These are phyloP conservation scores for Maniola hyperantus DNA, from an alignment of 2,888 invertebrate species.

Conservation along the genomic window DNA sequence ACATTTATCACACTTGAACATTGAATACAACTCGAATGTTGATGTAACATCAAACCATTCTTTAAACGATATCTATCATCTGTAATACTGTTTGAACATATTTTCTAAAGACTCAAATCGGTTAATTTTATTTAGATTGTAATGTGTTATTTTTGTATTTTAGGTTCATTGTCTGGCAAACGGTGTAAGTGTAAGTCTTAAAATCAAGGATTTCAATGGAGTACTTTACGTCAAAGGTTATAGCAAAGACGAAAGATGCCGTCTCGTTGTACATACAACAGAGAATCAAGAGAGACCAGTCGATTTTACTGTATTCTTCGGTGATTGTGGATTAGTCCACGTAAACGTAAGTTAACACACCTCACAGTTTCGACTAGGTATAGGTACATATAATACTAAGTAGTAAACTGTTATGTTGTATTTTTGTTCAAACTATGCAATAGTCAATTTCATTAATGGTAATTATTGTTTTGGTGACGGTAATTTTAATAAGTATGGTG, in stretches of 20 bases:
- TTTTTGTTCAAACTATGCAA: not conserved
- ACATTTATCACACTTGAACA: too few relatives aligned
- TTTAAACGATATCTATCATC: too few relatives aligned
- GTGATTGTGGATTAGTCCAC: constrained; percentile 95
- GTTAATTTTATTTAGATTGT: not conserved
- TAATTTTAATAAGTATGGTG: not conserved
- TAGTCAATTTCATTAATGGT: too few relatives aligned
- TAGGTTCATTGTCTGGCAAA: constrained; percentile 94
- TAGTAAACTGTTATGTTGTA: not conserved
- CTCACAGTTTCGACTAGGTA: not conserved
- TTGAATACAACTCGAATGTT: too few relatives aligned
- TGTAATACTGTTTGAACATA: too few relatives aligned
- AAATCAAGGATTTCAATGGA: constrained; percentile 92
- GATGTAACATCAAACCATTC: too few relatives aligned
- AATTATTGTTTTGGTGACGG: too few relatives aligned
- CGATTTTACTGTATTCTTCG: constrained; percentile 94
- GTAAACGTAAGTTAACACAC: constrained; percentile 86
- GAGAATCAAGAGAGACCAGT: constrained; percentile 87
- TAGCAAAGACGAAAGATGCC: constrained; percentile 95
- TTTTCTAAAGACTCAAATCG: too few relatives aligned
- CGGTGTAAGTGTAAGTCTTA: constrained; percentile 93
- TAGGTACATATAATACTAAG: not conserved
- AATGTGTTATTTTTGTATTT: constrained; percentile 19
- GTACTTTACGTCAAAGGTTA: constrained; percentile 96
- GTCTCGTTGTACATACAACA: constrained; percentile 90